phyloP scores from a whole-genome alignment of 2,113 vertebrate species.

The Aspidoscelis tigris region DNA sequence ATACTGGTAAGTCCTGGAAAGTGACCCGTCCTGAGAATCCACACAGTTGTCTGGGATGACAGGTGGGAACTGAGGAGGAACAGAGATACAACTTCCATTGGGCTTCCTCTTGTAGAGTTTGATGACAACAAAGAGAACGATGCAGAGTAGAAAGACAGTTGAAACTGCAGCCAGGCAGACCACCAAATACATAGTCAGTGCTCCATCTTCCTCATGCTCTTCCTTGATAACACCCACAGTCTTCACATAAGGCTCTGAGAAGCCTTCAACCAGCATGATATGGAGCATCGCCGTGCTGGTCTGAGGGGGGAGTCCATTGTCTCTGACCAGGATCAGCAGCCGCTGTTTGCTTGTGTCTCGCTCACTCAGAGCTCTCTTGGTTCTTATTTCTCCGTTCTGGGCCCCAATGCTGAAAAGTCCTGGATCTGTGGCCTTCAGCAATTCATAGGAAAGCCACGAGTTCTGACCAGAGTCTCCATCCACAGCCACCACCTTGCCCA shows the following conservation, averaged over 20 bases:
- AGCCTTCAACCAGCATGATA: conserved; percentile 61
- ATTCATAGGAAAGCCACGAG: no score
- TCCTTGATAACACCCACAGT: conserved; percentile 64
- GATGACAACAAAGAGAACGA: conserved; percentile 74
- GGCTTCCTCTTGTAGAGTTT: conserved; percentile 63
- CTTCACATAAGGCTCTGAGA: conserved; percentile 65
- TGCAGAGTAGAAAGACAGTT: conserved; percentile 78
- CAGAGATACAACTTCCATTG: conserved; percentile 44
- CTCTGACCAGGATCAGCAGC: conserved; percentile 19
- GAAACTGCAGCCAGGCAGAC: conserved; percentile 79
- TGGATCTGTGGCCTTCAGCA: no score
- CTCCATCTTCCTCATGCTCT: conserved; percentile 74
- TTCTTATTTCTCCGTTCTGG: no score
- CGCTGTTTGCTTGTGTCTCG: no score
- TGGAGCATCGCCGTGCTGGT: conserved; percentile 66
- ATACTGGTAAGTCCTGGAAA: conserved; percentile 1
- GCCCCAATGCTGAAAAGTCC: no score
- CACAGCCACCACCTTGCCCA: no score
- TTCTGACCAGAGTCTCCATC: no score
- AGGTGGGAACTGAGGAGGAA: conserved; percentile 4
- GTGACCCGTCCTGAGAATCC: neutral
- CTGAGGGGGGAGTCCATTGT: neutral
- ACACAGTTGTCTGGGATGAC: neutral
- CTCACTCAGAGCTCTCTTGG: no score
- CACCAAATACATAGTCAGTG: conserved; percentile 50